phyloP scores from a whole-genome alignment of 2,888 invertebrate species.

The Cephus pygmeus region DNA sequence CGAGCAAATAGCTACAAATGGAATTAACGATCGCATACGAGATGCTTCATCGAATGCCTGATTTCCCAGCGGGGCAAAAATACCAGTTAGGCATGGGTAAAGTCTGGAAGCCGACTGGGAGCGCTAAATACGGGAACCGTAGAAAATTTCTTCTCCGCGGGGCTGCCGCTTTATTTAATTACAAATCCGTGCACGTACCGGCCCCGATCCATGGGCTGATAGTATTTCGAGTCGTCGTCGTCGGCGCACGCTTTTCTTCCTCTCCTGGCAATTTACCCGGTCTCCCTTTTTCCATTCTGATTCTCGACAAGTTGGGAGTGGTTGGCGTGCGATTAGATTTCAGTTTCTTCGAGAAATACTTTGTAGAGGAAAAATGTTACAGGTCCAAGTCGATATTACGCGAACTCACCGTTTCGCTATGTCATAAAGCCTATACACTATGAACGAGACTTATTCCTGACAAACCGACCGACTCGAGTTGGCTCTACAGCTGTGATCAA shows the following conservation, averaged over 20 bases:
- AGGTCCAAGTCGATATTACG: neutral
- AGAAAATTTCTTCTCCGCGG: slow-evolving; percentile 26
- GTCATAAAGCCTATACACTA: neutral
- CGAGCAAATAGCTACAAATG: slow-evolving; percentile 50
- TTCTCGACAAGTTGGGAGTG: neutral
- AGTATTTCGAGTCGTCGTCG: neutral
- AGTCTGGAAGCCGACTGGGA: neutral
- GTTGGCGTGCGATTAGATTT: neutral
- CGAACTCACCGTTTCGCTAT: neutral
- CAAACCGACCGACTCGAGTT: neutral
- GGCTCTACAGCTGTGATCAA: neutral
- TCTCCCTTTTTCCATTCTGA: neutral
- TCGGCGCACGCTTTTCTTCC: neutral
- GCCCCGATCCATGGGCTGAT: neutral
- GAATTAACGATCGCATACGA: slow-evolving; percentile 49
- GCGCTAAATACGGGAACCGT: slow-evolving; percentile 34
- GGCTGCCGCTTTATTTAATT: slow-evolving; percentile 31
- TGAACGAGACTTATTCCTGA: neutral
- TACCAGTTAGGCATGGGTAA: slow-evolving; percentile 43
- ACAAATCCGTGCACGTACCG: slow-evolving; percentile 34
- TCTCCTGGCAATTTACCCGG: neutral
- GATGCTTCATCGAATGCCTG: slow-evolving; percentile 52
- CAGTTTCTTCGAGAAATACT: neutral
- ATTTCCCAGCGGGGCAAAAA: slow-evolving; percentile 54
- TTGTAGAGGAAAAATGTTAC: neutral